These are phyloP conservation scores for Schlechtendalia chinensis DNA, from an alignment of 1,140 invertebrate species.

Conservation along the genomic window DNA sequence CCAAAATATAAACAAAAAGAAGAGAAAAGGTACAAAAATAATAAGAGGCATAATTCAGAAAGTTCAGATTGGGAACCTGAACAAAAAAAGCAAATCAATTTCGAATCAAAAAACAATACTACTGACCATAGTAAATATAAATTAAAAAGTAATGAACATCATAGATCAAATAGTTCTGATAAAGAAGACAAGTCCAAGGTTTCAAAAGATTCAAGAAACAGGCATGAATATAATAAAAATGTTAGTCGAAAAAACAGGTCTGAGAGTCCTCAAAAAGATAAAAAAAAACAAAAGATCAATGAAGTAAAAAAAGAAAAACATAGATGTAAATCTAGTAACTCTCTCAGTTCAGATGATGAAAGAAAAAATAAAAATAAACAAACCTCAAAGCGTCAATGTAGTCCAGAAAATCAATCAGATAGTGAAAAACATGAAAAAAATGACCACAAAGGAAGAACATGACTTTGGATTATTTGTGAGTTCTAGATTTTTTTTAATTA, in stretches of 20 bases:
- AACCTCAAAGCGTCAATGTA: not conserved
- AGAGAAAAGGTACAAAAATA: not conserved
- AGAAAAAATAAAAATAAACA: conserved; percentile 14
- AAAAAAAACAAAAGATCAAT: not conserved
- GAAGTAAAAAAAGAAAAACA: conserved; percentile 14
- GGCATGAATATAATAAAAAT: not conserved
- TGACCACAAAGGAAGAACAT: not conserved
- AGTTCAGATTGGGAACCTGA: conserved; percentile 17
- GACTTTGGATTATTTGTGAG: conserved; percentile 28
- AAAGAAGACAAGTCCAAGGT: not conserved
- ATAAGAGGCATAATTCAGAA: not conserved
- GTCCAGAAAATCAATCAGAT: not conserved
- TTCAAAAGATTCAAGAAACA: not conserved
- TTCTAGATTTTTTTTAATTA: not conserved
- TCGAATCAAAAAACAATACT: not conserved
- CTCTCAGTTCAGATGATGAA: conserved; percentile 6
- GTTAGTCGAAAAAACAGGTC: conserved; percentile 7
- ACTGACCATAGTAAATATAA: conserved; percentile 3
- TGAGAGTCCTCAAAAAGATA: not conserved
- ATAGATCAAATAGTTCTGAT: conserved; percentile 12
- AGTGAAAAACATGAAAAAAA: not conserved
- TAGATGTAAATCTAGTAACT: not conserved
- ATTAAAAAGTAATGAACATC: not conserved
- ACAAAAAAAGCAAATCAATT: not conserved
- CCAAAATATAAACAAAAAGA: not conserved